phyloP scores from a whole-genome alignment of 2,113 vertebrate genomes.

The Laticauda colubrina region DNA sequence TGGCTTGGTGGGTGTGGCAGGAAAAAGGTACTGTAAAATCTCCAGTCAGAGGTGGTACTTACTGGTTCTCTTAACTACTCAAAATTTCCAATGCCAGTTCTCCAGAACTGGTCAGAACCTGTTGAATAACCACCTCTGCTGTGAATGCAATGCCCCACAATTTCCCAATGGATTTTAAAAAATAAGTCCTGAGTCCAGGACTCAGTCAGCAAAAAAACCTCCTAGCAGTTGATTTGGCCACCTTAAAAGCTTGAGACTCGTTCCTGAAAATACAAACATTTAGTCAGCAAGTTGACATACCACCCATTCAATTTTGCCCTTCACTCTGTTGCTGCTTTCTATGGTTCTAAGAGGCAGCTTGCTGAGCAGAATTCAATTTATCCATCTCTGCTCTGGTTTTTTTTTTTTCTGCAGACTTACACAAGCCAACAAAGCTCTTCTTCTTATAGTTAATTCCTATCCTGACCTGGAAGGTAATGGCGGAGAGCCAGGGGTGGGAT shows the following conservation, averaged over 20 bases:
- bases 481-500: too few relatives aligned
- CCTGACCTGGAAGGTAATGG: not conserved
- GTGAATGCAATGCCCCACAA: not conserved
- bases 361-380: constrained; percentile 9
- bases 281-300: not conserved
- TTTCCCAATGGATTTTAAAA: not conserved
- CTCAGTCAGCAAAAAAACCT: not conserved
- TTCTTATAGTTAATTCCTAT: constrained; percentile 17
- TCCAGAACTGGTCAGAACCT: too few relatives aligned
- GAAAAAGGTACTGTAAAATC: too few relatives aligned
- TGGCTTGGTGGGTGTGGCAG: too few relatives aligned
- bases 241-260: not conserved
- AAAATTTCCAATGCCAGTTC: too few relatives aligned
- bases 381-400: not conserved
- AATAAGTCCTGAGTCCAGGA: not conserved
- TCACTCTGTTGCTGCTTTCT: not conserved
- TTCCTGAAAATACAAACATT: not conserved
- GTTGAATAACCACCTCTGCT: too few relatives aligned
- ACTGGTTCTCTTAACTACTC: too few relatives aligned
- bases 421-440: constrained; percentile 13
- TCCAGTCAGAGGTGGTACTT: too few relatives aligned
- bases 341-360: not conserved
- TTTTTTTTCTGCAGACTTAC: constrained; percentile 25
- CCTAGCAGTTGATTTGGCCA: constrained; percentile 3
- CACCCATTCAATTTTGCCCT: not conserved